Evolutionary conservation across 2,797 vertebrate species (phyloP), one percentile per base, ranked within the genome.

Genomic region (Bovichtus variegatus): DNA sequence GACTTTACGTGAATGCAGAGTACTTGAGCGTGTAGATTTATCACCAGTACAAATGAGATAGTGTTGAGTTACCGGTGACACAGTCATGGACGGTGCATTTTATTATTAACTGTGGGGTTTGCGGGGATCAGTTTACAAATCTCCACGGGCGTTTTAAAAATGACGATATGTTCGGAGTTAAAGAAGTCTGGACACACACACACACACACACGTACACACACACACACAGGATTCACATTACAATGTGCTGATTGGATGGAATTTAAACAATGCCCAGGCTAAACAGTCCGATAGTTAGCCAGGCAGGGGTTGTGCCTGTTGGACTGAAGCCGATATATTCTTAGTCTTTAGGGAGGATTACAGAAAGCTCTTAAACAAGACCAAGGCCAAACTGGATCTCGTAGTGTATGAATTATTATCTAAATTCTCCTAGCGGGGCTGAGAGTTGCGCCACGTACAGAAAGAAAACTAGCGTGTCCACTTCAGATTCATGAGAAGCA

Each of bases 211-310:
- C 66, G 65, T 53, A 70, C 21, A 51, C 47, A 51, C 58, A 44
- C 53, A 57, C 64, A 62, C 21, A 44, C 49, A 16, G 74, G 83
- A 73, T 74, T 93, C 76, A 76, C 76, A 41, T 92, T 91, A 88
- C 83, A 84, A 72, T 49, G 85, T 85, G 90, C 88, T 84, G 85
- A 92, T 90, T 94, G 80, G 84, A 15, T 91, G 93, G 93, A 94
- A 94, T 95, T 92, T 82, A 86, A 94, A 94, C 89, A 92, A 93
- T 93, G 86, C 75, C 13, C 76, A 69, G 77, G 71, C 71, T 91
- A 85, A 94, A 93, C 83, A 90, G 81, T 63, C 55, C 50, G 67
- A 84, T 54, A 23, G 66, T 84, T 78, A 73, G 62, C 86, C 78
- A 85, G 80, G 74, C 80, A 57, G 80, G 75, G 65, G 76, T 76